Percentiles rank a stretch among this genome's conserved stretches.
These are phyloP conservation scores for Drosophila pseudoobscura DNA, from an alignment of 1,140 invertebrate species.

Conservation along the genomic window DNA sequence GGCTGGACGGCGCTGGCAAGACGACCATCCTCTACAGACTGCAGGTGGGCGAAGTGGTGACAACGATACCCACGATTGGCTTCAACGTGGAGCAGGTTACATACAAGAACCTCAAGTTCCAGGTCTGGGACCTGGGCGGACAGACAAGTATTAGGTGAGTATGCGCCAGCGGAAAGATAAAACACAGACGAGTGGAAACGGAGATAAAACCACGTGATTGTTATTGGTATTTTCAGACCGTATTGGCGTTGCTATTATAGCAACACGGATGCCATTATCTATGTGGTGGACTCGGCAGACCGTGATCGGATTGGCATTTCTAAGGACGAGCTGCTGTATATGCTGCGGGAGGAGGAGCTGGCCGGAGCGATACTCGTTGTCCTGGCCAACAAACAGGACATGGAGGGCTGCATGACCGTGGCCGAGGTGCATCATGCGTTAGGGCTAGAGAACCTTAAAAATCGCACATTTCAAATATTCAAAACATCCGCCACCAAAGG, in stretches of 20 bases:
- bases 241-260: constrained; percentile 99
- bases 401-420: constrained; percentile 97
- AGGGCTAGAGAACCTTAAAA: constrained; percentile 96
- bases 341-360: constrained; percentile 98
- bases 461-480: constrained; percentile 99
- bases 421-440: constrained; percentile 98
- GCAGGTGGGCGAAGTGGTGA: constrained; percentile 99
- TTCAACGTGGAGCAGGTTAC: constrained; percentile 99
- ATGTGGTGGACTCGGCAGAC: constrained; percentile 99
- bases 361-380: constrained; percentile 97
- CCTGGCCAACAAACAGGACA: constrained; percentile 99
- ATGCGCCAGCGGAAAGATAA: background rate
- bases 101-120: constrained; percentile 97
- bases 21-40: constrained; percentile 99
- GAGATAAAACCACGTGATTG: background rate
- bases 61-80: constrained; percentile 98
- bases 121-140: constrained; percentile 99
- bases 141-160: constrained; percentile 92
- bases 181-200: background rate
- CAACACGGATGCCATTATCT: constrained; percentile 99
- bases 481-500: constrained; percentile 99
- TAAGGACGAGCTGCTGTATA: constrained; percentile 98
- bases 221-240: constrained; percentile 85
- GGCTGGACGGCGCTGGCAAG: constrained; percentile 98
- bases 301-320: constrained; percentile 99